Evolutionary conservation across 2,113 vertebrate genomes (phyloP).

Genomic region (Oriolus oriolus): DNA sequence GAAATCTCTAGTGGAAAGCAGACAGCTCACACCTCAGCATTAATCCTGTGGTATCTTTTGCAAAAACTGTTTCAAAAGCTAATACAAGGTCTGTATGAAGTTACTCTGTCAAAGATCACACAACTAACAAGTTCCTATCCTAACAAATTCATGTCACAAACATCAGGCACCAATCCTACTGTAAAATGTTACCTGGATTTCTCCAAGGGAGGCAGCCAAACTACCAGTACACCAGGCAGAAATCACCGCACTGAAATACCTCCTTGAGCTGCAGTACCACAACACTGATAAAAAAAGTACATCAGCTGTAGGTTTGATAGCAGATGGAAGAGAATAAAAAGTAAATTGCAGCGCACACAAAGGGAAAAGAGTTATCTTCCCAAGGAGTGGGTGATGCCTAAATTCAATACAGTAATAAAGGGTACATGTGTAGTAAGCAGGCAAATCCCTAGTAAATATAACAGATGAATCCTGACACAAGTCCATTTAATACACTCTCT

Average conservation of each 20-base stretch:
- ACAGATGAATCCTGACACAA: constrained; percentile 24
- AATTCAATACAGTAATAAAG: background rate
- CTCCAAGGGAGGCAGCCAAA: background rate
- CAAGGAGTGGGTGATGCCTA: background rate
- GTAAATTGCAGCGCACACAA: background rate
- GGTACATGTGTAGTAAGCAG: background rate
- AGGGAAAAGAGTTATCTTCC: background rate
- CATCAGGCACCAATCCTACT: background rate
- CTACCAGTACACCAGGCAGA: rapidly evolving
- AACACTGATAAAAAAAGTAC: background rate
- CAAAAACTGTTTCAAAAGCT: background rate
- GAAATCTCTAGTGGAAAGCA: background rate
- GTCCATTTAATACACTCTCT: background rate
- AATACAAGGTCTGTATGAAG: background rate
- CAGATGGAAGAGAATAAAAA: constrained; percentile 3
- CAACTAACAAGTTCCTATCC: background rate
- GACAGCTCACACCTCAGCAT: background rate
- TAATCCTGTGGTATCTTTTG: background rate
- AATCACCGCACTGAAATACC: background rate
- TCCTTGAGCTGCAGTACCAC: background rate
- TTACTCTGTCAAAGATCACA: background rate
- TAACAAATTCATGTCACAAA: background rate
- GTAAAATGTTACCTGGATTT: background rate
- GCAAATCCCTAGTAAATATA: background rate
- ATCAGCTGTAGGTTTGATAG: background rate